A percentile compares a stretch with the other conserved stretches of the same genome.
These are phyloP conservation scores for Rhegmatorhina hoffmannsi DNA, from an alignment of 2,113 vertebrate species.

Conservation along the genomic window DNA sequence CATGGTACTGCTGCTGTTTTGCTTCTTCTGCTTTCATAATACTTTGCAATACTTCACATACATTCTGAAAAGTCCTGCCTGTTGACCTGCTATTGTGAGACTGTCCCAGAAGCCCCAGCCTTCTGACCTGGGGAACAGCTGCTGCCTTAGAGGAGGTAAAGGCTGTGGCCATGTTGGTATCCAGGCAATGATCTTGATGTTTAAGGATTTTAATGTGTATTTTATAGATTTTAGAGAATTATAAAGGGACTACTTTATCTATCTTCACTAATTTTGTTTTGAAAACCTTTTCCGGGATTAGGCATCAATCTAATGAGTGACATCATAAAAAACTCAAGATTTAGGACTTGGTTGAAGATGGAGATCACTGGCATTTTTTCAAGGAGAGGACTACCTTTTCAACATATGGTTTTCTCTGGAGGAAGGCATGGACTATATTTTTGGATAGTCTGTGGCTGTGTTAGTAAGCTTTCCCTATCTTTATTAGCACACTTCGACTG, in stretches of 20 bases:
- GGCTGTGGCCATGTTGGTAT: rapidly evolving
- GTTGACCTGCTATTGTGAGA: not conserved
- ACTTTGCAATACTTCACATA: rapidly evolving
- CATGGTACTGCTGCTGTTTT: not conserved
- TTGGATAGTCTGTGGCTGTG: not conserved
- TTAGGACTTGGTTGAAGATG: not conserved
- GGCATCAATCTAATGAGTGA: not conserved
- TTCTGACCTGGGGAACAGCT: not conserved
- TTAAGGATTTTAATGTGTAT: too few species aligned
- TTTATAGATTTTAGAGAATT: too few species aligned
- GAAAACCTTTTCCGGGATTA: too few species aligned
- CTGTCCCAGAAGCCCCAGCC: not conserved
- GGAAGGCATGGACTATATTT: not conserved
- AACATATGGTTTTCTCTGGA: not conserved
- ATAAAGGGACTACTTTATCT: too few species aligned
- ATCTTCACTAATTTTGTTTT: too few species aligned
- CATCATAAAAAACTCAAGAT: not conserved
- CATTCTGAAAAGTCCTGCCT: not conserved
- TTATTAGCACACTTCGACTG: not conserved
- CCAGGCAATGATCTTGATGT: not conserved
- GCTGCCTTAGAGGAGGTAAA: not conserved
- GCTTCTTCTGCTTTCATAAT: not conserved
- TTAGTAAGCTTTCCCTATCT: not conserved
- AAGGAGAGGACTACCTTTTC: not conserved
- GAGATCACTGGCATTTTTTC: not conserved